A percentile compares a stretch with the other conserved stretches of the same genome.
Evolutionary conservation across 2,113 vertebrate species (phyloP).

Genomic region (Grantiella picta): DNA sequence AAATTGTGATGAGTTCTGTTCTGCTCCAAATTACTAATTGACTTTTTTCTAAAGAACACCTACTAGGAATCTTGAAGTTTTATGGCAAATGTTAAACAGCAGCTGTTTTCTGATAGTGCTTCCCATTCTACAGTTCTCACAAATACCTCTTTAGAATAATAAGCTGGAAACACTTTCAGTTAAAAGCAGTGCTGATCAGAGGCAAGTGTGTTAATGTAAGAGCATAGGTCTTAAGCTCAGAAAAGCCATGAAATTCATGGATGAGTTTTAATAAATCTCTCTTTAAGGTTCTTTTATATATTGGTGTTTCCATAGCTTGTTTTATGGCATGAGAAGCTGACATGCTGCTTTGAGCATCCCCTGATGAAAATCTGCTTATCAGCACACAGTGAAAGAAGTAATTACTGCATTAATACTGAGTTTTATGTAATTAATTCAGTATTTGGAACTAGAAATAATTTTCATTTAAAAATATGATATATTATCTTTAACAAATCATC

Average conservation of each 20-base stretch:
- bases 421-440: not conserved
- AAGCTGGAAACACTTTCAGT: not conserved
- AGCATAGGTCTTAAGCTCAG: not conserved
- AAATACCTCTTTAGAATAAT: conserved; percentile 5
- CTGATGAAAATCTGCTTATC: not conserved
- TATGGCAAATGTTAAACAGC: conserved; percentile 26
- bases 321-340: not conserved
- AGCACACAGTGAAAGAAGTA: not conserved
- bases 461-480: not conserved
- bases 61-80: conserved; percentile 43
- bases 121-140: not conserved
- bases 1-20: conserved; percentile 33
- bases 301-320: not conserved
- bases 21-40: conserved; percentile 44
- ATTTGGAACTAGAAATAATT: not conserved
- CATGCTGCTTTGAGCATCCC: not conserved
- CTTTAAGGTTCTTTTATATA: not conserved
- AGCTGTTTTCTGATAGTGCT: conserved; percentile 46
- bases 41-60: conserved; percentile 33
- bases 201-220: not conserved
- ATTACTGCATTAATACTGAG: not conserved
- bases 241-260: not conserved
- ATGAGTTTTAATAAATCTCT: not conserved
- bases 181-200: conserved; percentile 4
- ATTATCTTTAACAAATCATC: not conserved